Base-by-base conservation (phyloP, 2,113 vertebrate species). In the Bungarus multicinctus region DNA sequence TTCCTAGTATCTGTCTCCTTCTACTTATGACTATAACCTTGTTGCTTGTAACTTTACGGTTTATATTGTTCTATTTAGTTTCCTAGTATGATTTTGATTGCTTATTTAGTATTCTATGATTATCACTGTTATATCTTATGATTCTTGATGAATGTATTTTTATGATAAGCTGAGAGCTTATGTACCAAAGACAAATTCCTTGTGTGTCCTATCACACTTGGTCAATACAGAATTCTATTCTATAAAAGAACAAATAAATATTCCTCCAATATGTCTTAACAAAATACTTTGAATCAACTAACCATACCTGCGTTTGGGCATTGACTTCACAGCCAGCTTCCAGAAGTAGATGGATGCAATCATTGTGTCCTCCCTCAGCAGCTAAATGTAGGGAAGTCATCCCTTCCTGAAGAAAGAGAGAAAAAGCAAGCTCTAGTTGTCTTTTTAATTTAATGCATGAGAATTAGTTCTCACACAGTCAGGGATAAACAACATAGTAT, bases 301-400 rank as follows among this genome's bases (percentile, higher is more conserved):
- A 5, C 11, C 88, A 55, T 95, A 98, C 98, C 95, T 98, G 98
- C 11, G 98, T 98, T 91, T 97, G 97, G 52, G 97, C 96, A 3
- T 98, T 98, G 64, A 98, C 95, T 2, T 97, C 92, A 12, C 98
- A 98, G 93, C 97, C 97, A 0, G 96, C 97, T 88, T 98, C 94
- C 94, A 99, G 92, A 8, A 99, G 98, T 58, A 98, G 95, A 93
- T 89, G 97, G 87, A 98, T 95, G 20, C 98, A 98, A 45, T 96
- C 81, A 0, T 92, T 94, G 93, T 98, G 97, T 54, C 96, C 97
- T 27, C 97, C 98, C 85, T 98, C 97, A 5, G 97, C 97, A 34
- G 98, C 98, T 9, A 97, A 25, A 87, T 99, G 99, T 96, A 99
- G 91, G 3, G 98, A 97, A 0, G 98, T 98, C 92, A 98, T 97